Evolutionary conservation across 2,888 invertebrate genomes (phyloP).

Genomic region (Oligia strigilis): DNA sequence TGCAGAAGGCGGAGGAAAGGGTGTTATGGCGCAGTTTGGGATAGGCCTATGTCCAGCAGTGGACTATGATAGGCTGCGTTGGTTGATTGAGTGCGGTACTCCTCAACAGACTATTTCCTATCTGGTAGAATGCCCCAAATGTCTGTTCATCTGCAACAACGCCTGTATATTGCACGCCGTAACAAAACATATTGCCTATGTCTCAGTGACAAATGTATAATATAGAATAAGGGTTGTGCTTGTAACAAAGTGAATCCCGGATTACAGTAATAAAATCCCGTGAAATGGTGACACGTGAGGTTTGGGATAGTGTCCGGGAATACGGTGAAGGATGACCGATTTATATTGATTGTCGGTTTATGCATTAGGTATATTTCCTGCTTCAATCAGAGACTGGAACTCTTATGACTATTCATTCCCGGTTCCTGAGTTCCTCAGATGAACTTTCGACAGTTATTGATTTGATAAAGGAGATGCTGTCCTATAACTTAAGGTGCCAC

Average conservation of each 20-base stretch:
- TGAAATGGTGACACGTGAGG: slow-evolving; percentile 5
- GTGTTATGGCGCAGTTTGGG: neutral
- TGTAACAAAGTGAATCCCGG: slow-evolving; percentile 16
- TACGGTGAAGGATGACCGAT: slow-evolving; percentile 17
- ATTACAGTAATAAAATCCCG: slow-evolving; percentile 12
- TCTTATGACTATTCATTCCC: neutral
- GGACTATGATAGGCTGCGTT: neutral
- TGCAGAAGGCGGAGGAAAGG: neutral
- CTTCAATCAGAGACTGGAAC: neutral
- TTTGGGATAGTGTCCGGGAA: slow-evolving; percentile 10
- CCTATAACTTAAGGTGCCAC: too few species aligned
- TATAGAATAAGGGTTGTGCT: slow-evolving; percentile 19
- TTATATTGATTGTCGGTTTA: slow-evolving; percentile 25
- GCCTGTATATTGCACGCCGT: neutral
- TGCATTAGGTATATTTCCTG: neutral
- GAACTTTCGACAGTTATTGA: neutral
- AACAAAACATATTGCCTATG: slow-evolving; percentile 8
- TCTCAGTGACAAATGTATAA: slow-evolving; percentile 20
- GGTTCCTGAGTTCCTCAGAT: neutral
- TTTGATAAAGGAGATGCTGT: neutral
- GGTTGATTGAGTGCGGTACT: neutral
- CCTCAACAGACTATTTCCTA: too few species aligned
- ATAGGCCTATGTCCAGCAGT: neutral
- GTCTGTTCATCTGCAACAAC: neutral
- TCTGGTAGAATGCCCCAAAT: neutral